Evolutionary conservation across 2,797 vertebrate species (phyloP).

Genomic region (Muscicapa striata): DNA sequence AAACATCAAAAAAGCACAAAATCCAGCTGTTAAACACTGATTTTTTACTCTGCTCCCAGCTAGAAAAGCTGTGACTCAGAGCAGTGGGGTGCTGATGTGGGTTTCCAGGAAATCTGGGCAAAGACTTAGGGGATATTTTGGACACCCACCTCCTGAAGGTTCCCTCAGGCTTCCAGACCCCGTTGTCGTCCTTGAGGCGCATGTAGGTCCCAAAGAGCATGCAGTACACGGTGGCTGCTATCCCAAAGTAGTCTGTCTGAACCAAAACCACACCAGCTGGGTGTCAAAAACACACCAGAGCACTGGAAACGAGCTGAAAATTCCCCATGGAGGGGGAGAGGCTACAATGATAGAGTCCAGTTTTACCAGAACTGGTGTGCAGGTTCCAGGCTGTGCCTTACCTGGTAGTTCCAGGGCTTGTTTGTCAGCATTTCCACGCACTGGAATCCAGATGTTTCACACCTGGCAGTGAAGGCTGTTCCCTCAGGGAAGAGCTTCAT

Average conservation of each 20-base stretch:
- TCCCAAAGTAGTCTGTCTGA: constrained; percentile 92
- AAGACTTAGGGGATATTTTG: background rate
- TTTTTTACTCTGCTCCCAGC: background rate
- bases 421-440: constrained; percentile 92
- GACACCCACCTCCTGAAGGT: constrained; percentile 84
- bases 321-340: accelerated
- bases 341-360: accelerated
- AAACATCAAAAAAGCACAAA: background rate
- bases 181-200: constrained; percentile 82
- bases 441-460: constrained; percentile 93
- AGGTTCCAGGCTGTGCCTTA: constrained; percentile 4
- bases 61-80: background rate
- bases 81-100: accelerated
- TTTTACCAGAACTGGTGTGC: accelerated
- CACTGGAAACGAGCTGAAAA: background rate
- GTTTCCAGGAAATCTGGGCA: background rate
- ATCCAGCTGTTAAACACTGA: background rate
- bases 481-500: constrained; percentile 89
- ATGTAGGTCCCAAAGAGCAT: constrained; percentile 95
- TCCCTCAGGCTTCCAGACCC: constrained; percentile 86
- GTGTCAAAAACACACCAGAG: background rate
- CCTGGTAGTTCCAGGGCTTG: constrained; percentile 94
- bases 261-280: background rate
- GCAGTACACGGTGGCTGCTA: constrained; percentile 90
- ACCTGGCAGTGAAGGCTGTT: constrained; percentile 85